Evolutionary conservation across 35 echinoderm and acorn worm species (phyloP), one percentile per base, ranked within the genome.

Genomic region (Nesometra sesokonis): DNA sequence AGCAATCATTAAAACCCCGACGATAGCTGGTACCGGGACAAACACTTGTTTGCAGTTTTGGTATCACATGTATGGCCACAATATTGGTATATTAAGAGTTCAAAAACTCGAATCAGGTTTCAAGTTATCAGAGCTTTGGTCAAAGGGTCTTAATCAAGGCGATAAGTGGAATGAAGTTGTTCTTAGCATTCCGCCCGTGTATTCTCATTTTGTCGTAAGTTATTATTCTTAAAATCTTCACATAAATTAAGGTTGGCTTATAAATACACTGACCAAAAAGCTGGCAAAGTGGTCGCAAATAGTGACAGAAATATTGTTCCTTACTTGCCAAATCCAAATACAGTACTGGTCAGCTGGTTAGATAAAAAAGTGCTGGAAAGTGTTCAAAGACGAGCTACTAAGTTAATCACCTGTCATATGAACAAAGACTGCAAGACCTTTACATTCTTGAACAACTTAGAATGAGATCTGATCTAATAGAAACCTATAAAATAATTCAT

Each of bases 11-110:
- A 27, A 31, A 15, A 89, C 78, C 7, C 89, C 92, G 5, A 35
- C 0, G 19, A 43, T 93, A 27, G 79, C 87, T 5, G 87, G 81
- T 36, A 83, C 77, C 0, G 15, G 29, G 29, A 76, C 81, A 23
- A 67, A 83, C 46, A 34, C 88, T n/a, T 97, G 95, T 78, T 35
- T 94, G n/a, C 77, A 86, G 31, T 94, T 97, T 29, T 97, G 88
- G 43, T 97, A 97, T 57, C 92, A 97, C 80, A 93, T 93, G 89
- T 46, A 87, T 35, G 95, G 95, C 29, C 33, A 31, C 0, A 57
- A 85, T 27, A 90, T 86, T 29, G 93, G 80, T 33, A 84, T 78
- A 30, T 46, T 94, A 0, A 35, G 39, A 17, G 81, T 94, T 0
- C 27, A 80, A 7, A 21, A 78, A 82, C 77, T 33, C 5, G 78